Evolutionary conservation across 2,113 vertebrate genomes (phyloP), one percentile per base, ranked within the genome.

Genomic region (Nyctereutes procyonoides): DNA sequence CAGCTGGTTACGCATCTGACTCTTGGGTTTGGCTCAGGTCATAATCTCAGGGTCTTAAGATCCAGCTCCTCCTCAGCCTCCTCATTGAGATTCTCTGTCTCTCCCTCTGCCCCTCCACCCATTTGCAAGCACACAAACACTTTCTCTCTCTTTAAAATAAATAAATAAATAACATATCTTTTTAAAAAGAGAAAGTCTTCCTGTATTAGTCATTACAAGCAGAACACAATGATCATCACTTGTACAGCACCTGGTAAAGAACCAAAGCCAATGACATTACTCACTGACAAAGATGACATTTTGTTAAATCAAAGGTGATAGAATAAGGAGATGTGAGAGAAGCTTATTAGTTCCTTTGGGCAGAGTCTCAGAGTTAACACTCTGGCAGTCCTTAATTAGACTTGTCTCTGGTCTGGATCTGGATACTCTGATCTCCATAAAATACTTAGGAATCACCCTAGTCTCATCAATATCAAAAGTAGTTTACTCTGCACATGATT

Each of bases 301-400:
- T 93, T 81, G 74, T 93, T 86, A 94, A 43, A 38, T 56, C 90
- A 93, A 96, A 88, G 48, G 51, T 79, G 14, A 85, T 51, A 76
- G 16, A 91, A 90, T 43, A 53, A 58, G 58, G 48, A 93, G 51
- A 77, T 0, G 4, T 26, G 26, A 97, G n/a, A 87, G 20, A 93
- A 76, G 48, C 30, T 74, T 88, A 67, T 22, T 38, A 53, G 38
- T 76, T 81, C 80, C 56, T 69, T 93, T 9, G 51, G 30, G 53
- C 56, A 81, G 38, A 82, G 60, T 35, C 32, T 84, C 85, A 79
- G 14, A 95, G 20, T 35, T 38, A 38, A 88, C 20, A 79, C 17
- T 30, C 28, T 3, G 17, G 53, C 8, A 81, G 51, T 24, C 73
- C 55, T 93, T 77, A 86, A 71, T 38, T 81, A 76, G 38, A 77